Base-by-base conservation (phyloP, 1,140 invertebrate species). In the Trachelipus rathkii region DNA sequence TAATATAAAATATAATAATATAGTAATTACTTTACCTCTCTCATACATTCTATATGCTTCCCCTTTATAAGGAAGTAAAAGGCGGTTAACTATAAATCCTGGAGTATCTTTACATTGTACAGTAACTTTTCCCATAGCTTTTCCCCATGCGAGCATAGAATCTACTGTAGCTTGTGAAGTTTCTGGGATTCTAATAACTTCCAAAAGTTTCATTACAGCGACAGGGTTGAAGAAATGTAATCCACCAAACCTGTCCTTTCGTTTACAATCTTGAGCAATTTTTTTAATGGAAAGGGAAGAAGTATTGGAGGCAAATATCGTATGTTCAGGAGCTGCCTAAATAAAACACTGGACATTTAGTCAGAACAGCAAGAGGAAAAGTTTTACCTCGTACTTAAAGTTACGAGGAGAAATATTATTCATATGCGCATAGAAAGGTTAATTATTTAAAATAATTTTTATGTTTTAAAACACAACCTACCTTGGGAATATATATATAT, bases 201-300 rank as follows among this genome's bases (percentile, higher is more conserved):
- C 94, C 9, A 96, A 84, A 0, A 96, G 86, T 83, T 94, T 94
- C 94, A 96, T 96, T 43, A 96, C 88, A 0, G 94, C 93, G 1
- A 94, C 95, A 11, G 95, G 95, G 85, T 95, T 96, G 85, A 96
- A 96, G 85, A 96, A 96, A 86, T 96, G 94, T 10, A 95, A 86
- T 9, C 94, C 93, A 70, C 90, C 92, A 85, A 94, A 94, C 79
- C 86, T 84, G 79, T 89, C 87, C 78, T 85, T 82, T 71, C 88
- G 82, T n/a, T 85, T 79, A 23, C 88, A 86, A 15, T 89, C 82
- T 72, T 81, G 78, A n/a, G 91, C 90, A 82, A 97, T 95, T 81
- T 95, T 93, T 75, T 87, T 87, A 80, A 96, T 92, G 13, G 92
- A 89, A 9, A 97, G 86, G 0, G 94, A 95, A 10, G 93, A 95